These are phyloP conservation scores for Tylochromis polylepis DNA, from an alignment of 2,113 vertebrate genomes.

Conservation along the genomic window DNA sequence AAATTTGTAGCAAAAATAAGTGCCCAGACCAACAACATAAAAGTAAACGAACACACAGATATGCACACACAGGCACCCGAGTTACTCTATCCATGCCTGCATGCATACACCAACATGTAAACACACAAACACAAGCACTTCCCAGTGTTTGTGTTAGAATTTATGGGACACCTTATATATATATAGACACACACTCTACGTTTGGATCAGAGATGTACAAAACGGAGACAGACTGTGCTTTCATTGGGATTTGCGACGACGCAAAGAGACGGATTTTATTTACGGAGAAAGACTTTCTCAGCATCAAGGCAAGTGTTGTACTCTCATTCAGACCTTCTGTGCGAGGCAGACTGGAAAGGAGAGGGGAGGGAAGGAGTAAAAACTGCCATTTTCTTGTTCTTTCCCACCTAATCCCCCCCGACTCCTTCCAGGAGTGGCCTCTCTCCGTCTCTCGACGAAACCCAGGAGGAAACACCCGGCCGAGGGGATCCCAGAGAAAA, in stretches of 20 bases:
- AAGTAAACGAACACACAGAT: conserved; percentile 1
- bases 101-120: conserved; percentile 56
- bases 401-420: conserved; percentile 52
- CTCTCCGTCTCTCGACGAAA: conserved; percentile 16
- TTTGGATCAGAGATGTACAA: conserved; percentile 51
- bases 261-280: conserved; percentile 35
- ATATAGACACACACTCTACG: conserved; percentile 43
- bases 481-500: conserved; percentile 45
- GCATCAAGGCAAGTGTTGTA: conserved; percentile 25
- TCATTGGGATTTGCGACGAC: conserved; percentile 16
- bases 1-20: conserved; percentile 79
- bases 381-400: conserved; percentile 71
- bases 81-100: conserved; percentile 45
- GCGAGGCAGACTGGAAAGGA: conserved; percentile 27
- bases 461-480: conserved; percentile 27
- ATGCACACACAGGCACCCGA: conserved; percentile 25
- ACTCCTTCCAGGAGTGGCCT: conserved; percentile 40
- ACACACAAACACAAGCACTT: conserved; percentile 44
- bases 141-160: conserved; percentile 50
- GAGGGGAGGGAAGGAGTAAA: conserved; percentile 52
- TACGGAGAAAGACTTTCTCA: conserved; percentile 46
- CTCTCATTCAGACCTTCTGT: conserved; percentile 27
- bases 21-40: conserved; percentile 74
- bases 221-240: conserved; percentile 48
- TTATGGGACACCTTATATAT: conserved; percentile 64